Evolutionary conservation across 2,888 invertebrate genomes (phyloP).

Genomic region (Melinopterus prodromus): DNA sequence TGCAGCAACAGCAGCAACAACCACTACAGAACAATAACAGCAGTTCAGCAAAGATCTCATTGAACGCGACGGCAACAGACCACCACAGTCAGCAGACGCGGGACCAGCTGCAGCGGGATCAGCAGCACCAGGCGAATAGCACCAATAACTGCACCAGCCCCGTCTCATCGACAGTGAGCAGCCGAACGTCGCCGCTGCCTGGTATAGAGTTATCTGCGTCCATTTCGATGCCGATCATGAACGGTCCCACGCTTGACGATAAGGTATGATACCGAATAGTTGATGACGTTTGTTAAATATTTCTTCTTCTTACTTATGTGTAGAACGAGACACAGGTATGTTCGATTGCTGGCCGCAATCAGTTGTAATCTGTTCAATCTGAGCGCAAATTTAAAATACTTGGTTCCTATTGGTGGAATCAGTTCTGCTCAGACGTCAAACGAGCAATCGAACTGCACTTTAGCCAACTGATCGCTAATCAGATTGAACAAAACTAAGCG

Average conservation of each 20-base stretch:
- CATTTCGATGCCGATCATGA: constrained; percentile 54
- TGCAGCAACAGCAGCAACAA: background rate
- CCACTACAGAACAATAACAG: background rate
- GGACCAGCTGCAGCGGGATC: constrained; percentile 40
- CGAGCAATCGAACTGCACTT: too few relatives aligned
- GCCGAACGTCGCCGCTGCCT: constrained; percentile 65
- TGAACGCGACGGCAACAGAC: background rate
- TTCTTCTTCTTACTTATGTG: too few relatives aligned
- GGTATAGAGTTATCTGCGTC: constrained; percentile 42
- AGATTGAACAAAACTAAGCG: too few relatives aligned
- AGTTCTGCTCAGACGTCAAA: too few relatives aligned
- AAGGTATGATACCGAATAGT: constrained; percentile 47
- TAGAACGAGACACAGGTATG: too few relatives aligned
- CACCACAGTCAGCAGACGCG: constrained; percentile 39
- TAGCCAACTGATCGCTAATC: too few relatives aligned
- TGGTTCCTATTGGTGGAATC: too few relatives aligned
- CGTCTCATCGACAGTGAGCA: constrained; percentile 62
- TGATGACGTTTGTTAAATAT: too few relatives aligned
- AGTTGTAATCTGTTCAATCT: too few relatives aligned
- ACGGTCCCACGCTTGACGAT: constrained; percentile 61
- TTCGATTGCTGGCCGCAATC: too few relatives aligned
- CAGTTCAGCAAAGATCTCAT: background rate
- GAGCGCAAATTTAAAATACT: too few relatives aligned
- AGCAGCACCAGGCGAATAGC: constrained; percentile 29
- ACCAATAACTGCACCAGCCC: constrained; percentile 56